Evolutionary conservation across 2,888 invertebrate species (phyloP).

Genomic region (Drosophila dives): DNA sequence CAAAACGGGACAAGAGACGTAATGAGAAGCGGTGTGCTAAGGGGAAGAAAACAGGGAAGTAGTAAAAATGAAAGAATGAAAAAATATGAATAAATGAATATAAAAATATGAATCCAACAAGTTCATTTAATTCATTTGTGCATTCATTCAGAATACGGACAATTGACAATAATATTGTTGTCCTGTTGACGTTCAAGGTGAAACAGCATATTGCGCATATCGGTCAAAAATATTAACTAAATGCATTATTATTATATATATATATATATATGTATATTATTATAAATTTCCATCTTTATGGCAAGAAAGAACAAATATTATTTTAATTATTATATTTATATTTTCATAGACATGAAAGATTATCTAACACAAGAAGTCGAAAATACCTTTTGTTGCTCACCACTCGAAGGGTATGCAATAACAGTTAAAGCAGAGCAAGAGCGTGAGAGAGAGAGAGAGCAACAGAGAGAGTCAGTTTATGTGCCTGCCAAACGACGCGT

Average conservation of each 20-base stretch:
- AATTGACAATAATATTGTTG: not conserved
- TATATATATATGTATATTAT: not conserved
- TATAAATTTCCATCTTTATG: no score
- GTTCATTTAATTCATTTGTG: slow-evolving; percentile 27
- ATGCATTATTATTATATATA: not conserved
- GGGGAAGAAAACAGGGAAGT: not conserved
- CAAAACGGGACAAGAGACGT: slow-evolving; percentile 1
- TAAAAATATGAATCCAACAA: slow-evolving; percentile 34
- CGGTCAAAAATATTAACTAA: not conserved
- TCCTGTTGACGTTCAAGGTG: not conserved
- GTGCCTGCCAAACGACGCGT: slow-evolving; percentile 38
- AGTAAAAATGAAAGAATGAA: not conserved
- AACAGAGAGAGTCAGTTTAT: slow-evolving; percentile 37
- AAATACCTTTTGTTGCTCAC: not conserved
- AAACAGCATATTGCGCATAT: not conserved
- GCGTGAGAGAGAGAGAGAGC: not conserved
- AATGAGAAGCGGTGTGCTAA: not conserved
- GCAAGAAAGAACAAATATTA: no score
- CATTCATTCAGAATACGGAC: not conserved
- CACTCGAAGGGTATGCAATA: not conserved
- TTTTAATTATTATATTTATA: no score
- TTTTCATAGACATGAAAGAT: not conserved
- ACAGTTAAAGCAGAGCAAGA: not conserved
- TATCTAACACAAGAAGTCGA: not conserved
- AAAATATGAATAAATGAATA: not conserved